These are phyloP conservation scores for Panthera uncia DNA, from an alignment of 2,113 vertebrate species.

Conservation along the genomic window DNA sequence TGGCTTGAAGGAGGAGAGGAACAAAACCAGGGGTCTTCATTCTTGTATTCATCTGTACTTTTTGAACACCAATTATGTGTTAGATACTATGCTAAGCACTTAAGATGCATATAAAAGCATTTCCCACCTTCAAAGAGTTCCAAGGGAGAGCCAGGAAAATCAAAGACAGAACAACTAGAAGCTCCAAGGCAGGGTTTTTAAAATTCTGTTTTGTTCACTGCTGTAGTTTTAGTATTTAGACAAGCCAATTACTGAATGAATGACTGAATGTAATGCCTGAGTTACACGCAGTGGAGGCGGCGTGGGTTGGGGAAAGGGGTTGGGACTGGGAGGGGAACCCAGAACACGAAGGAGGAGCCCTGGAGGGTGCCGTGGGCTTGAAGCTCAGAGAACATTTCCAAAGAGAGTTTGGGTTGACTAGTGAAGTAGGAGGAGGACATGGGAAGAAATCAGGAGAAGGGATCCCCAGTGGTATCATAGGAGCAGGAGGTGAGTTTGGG, in stretches of 20 bases:
- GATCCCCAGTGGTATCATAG: neutral
- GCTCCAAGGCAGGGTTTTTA: neutral
- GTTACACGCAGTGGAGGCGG: no score
- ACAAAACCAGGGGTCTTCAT: neutral
- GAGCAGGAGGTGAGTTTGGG: neutral
- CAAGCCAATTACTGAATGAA: neutral
- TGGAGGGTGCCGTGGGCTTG: fast-evolving
- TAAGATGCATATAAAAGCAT: neutral
- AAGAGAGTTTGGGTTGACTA: neutral
- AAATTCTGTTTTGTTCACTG: neutral
- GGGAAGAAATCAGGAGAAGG: neutral
- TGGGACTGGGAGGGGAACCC: neutral
- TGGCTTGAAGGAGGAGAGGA: neutral
- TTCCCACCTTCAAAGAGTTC: neutral
- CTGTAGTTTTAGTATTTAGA: neutral
- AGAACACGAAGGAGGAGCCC: neutral
- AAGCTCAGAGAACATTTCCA: neutral
- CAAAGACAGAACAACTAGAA: neutral
- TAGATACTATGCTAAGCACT: neutral
- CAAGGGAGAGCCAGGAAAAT: neutral
- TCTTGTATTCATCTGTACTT: neutral
- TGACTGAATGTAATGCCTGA: neutral
- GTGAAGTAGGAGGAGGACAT: neutral
- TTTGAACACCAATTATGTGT: neutral
- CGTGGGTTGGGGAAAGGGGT: neutral